Conservation (phyloP, 2,113 vertebrate species). For the Myodes glareolus region DNA sequence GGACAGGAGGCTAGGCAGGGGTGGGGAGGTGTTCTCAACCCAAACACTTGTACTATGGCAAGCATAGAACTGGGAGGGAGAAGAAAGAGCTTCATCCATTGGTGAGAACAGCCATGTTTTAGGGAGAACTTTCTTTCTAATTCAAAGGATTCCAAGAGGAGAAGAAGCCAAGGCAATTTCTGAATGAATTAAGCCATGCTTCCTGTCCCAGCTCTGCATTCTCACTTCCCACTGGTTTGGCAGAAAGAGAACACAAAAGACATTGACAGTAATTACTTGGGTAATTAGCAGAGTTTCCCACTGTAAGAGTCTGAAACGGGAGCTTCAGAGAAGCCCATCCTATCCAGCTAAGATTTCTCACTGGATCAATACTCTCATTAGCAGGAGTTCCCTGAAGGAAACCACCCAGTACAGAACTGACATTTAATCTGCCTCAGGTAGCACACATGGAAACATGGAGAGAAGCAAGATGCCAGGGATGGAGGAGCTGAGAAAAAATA, state of each 20-base stretch:
- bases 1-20: not conserved
- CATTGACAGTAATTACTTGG: conserved; percentile 11
- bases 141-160: not conserved
- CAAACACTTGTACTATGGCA: not conserved
- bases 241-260: not conserved
- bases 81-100: not conserved
- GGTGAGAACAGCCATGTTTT: not conserved
- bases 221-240: conserved; percentile 7
- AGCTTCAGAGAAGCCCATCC: conserved; percentile 54
- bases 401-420: conserved; percentile 19
- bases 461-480: conserved; percentile 45
- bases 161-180: not conserved
- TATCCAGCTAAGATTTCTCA: conserved; percentile 33
- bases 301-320: conserved; percentile 18
- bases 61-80: not conserved
- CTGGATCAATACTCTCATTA: conserved; percentile 76
- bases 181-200: not conserved
- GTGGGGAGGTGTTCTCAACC: not conserved
- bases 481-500: not conserved
- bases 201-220: conserved; percentile 46
- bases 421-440: conserved; percentile 59
- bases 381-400: conserved; percentile 44
- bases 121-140: not conserved
- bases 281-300: conserved; percentile 10
- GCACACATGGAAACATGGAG: not conserved